phyloP scores from a whole-genome alignment of 2,797 vertebrate species.

The Leptatherina wallacei region DNA sequence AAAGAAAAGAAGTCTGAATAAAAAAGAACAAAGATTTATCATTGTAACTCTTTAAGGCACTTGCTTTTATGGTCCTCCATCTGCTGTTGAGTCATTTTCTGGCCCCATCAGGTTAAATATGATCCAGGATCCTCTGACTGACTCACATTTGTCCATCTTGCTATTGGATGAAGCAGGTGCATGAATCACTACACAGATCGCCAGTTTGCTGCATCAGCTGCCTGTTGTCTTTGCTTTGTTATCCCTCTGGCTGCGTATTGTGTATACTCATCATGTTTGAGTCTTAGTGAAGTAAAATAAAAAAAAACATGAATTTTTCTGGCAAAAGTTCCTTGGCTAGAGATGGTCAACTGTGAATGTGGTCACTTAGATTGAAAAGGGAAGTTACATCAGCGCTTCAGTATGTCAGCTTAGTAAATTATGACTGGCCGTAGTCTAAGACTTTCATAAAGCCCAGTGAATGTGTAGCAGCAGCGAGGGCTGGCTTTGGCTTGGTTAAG shows the following conservation, averaged over 20 bases:
- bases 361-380: conserved; percentile 60
- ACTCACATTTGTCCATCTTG: conserved; percentile 37
- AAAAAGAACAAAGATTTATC: conserved; percentile 25
- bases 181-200: conserved; percentile 50
- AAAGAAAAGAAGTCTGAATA: not conserved
- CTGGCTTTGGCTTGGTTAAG: conserved; percentile 47
- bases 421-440: conserved; percentile 59
- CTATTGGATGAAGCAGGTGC: conserved; percentile 59
- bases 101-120: conserved; percentile 33
- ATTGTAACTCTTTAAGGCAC: conserved; percentile 40
- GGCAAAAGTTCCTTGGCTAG: conserved; percentile 57
- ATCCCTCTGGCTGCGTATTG: conserved; percentile 46
- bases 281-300: conserved; percentile 54
- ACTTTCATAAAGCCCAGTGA: conserved; percentile 51
- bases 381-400: conserved; percentile 71
- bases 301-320: conserved; percentile 49
- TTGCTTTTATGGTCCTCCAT: conserved; percentile 34
- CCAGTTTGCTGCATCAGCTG: conserved; percentile 57
- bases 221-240: conserved; percentile 51
- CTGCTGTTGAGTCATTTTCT: conserved; percentile 65
- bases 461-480: conserved; percentile 49
- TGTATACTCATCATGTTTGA: conserved; percentile 60
- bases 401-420: conserved; percentile 62
- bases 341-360: conserved; percentile 63
- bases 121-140: conserved; percentile 57